Percentiles rank a stretch among this genome's conserved stretches.
phyloP scores from a whole-genome alignment of 2,113 vertebrate genomes.

The Ctenodactylus gundi region DNA sequence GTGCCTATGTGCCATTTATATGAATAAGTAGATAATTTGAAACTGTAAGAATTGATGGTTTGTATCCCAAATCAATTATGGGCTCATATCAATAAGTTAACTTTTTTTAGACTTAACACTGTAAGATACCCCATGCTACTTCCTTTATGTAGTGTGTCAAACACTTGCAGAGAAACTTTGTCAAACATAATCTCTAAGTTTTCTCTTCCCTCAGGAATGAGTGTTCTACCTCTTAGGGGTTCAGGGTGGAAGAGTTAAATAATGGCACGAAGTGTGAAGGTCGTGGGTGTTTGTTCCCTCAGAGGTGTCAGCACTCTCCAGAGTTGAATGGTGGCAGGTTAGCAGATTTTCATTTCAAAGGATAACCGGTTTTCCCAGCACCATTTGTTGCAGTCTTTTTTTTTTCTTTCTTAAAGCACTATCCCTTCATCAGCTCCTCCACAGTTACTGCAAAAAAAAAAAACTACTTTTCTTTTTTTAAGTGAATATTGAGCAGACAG shows the following conservation, averaged over 20 bases:
- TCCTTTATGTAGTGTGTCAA: not conserved
- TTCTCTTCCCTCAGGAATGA: not conserved
- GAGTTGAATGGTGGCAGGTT: not conserved
- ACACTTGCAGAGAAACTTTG: not conserved
- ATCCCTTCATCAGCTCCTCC: not conserved
- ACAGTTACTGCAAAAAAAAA: not conserved
- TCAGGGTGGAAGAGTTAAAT: constrained; percentile 62
- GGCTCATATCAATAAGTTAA: not conserved
- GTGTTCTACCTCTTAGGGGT: constrained; percentile 17
- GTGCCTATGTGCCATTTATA: not conserved
- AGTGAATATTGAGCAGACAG: constrained; percentile 9
- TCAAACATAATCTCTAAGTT: not conserved
- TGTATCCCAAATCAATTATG: not conserved
- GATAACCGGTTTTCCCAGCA: no score
- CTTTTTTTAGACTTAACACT: not conserved
- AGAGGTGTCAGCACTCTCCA: not conserved
- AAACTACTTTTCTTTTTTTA: not conserved
- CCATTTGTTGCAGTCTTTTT: no score
- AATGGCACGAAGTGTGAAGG: constrained; percentile 33
- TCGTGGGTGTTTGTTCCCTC: constrained; percentile 33
- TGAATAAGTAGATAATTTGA: not conserved
- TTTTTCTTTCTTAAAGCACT: not conserved
- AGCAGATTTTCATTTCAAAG: constrained; percentile 22
- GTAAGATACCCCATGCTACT: not conserved
- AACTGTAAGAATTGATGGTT: not conserved